These are phyloP conservation scores for Phaethon lepturus DNA, from an alignment of 2,113 vertebrate species.

Conservation along the genomic window DNA sequence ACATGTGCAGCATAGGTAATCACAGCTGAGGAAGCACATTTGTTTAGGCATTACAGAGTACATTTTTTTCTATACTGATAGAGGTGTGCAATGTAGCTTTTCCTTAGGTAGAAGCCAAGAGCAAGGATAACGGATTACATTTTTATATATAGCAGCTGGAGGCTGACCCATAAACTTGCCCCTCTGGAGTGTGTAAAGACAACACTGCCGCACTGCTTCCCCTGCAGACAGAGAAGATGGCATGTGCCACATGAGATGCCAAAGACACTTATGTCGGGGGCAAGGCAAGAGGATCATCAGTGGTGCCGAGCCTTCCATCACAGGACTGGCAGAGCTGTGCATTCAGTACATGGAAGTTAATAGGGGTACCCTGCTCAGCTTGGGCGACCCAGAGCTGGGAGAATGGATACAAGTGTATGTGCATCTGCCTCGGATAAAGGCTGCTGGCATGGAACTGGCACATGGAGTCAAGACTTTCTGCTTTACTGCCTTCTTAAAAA, in stretches of 20 bases:
- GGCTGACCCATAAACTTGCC: neutral
- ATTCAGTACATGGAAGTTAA: accelerated
- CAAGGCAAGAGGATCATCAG: neutral
- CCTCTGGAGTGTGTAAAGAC: neutral
- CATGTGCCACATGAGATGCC: neutral
- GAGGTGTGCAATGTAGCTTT: neutral
- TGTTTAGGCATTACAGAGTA: neutral
- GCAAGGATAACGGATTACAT: neutral
- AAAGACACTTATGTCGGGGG: neutral
- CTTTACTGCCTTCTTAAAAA: neutral
- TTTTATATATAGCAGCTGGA: neutral
- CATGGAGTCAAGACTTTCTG: neutral
- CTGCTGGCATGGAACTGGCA: neutral
- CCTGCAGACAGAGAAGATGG: neutral
- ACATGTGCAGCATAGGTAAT: neutral
- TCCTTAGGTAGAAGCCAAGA: neutral
- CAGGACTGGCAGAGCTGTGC: neutral
- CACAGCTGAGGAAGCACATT: neutral
- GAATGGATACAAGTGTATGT: accelerated
- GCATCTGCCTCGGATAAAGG: neutral
- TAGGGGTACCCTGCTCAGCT: neutral
- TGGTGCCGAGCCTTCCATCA: neutral
- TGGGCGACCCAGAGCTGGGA: neutral
- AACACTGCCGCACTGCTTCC: neutral
- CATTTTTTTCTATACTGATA: neutral